These are phyloP conservation scores for Autographa pulchrina DNA, from an alignment of 2,888 invertebrate genomes.

Conservation along the genomic window DNA sequence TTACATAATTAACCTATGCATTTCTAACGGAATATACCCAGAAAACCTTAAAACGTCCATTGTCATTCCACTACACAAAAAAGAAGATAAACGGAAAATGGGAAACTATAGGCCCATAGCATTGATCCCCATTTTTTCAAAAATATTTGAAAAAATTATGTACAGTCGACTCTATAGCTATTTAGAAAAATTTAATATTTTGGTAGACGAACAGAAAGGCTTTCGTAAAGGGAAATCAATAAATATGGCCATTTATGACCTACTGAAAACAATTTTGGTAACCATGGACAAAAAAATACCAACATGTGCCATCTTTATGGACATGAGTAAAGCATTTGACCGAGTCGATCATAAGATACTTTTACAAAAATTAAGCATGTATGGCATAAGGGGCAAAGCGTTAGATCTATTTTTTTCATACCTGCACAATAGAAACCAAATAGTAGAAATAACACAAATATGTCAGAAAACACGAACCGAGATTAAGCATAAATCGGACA, in stretches of 20 bases:
- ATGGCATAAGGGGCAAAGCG: slow-evolving; percentile 2
- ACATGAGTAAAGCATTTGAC: slow-evolving; percentile 11
- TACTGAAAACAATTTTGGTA: not conserved
- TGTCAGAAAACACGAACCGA: not conserved
- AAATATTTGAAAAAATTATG: not conserved
- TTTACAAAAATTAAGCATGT: slow-evolving; percentile 1
- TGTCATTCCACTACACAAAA: slow-evolving; percentile 5
- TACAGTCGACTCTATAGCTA: not conserved
- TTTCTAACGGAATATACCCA: slow-evolving; percentile 2
- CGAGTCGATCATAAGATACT: slow-evolving; percentile 6
- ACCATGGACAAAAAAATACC: slow-evolving; percentile 1
- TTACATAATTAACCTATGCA: slow-evolving; percentile 6
- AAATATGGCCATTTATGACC: slow-evolving; percentile 2
- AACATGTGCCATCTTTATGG: slow-evolving; percentile 7
- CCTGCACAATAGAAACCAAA: not conserved
- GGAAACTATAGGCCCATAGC: not conserved
- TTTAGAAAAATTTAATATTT: slow-evolving; percentile 7
- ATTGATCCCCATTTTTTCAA: not conserved
- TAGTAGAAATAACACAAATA: not conserved
- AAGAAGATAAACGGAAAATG: not conserved
- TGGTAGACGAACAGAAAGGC: slow-evolving; percentile 10
- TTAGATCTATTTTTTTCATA: not conserved
- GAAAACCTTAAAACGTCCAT: not conserved
- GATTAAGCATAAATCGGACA: not conserved
- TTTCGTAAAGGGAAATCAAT: slow-evolving; percentile 10